A percentile compares a stretch with the other conserved stretches of the same genome.
phyloP scores from a whole-genome alignment of 2,888 invertebrate genomes.

The Brachypterus glaber region DNA sequence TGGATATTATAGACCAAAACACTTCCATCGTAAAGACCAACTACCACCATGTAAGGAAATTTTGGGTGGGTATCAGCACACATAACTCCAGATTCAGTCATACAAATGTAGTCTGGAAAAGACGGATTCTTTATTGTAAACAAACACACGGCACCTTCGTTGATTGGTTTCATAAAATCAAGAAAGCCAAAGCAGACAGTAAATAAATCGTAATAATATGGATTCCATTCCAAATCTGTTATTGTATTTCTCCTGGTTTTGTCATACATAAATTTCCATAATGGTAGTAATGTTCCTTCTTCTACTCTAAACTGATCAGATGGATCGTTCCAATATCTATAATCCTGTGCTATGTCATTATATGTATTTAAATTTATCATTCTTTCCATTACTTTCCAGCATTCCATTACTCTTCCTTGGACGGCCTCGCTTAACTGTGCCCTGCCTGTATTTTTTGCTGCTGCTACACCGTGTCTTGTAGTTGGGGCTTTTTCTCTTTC shows the following conservation, averaged over 20 bases:
- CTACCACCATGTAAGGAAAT: constrained; percentile 73
- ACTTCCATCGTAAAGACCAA: constrained; percentile 74
- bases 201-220: constrained; percentile 82
- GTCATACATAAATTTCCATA: constrained; percentile 87
- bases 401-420: constrained; percentile 47
- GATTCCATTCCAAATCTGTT: constrained; percentile 82
- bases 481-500: constrained; percentile 35
- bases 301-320: constrained; percentile 90
- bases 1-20: constrained; percentile 85
- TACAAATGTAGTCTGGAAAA: constrained; percentile 78
- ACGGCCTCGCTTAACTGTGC: constrained; percentile 52
- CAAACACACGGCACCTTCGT: constrained; percentile 73
- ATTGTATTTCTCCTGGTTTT: constrained; percentile 77
- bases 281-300: constrained; percentile 83
- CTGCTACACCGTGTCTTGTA: constrained; percentile 25
- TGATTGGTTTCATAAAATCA: constrained; percentile 73
- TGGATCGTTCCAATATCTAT: constrained; percentile 93
- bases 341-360: constrained; percentile 85
- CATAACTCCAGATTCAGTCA: constrained; percentile 78
- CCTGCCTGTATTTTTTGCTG: constrained; percentile 44
- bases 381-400: constrained; percentile 79
- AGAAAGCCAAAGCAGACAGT: constrained; percentile 85
- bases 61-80: constrained; percentile 77
- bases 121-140: constrained; percentile 93
- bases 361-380: constrained; percentile 94